Evolutionary conservation across 2,888 invertebrate species (phyloP).

Genomic region (Linnaemya vulpina): DNA sequence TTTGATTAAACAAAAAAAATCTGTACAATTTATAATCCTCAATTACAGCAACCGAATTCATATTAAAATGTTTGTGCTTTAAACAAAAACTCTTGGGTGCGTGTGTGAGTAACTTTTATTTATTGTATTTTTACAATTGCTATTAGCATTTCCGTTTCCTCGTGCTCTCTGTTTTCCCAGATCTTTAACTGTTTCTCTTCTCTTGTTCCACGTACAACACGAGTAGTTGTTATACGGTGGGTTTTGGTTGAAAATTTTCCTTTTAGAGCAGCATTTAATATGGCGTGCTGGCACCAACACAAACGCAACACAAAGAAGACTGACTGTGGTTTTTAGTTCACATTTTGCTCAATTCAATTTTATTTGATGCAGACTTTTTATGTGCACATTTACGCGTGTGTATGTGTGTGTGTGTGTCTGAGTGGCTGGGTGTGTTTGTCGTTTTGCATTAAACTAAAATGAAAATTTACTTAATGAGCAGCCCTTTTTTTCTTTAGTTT

Average conservation of each 20-base stretch:
- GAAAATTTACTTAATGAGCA: conserved; percentile 67
- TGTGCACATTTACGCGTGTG: conserved; percentile 5
- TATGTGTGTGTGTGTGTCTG: not conserved
- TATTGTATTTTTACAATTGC: conserved; percentile 9
- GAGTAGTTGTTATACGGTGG: conserved; percentile 21
- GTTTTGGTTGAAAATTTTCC: conserved; percentile 62
- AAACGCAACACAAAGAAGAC: conserved; percentile 24
- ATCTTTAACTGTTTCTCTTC: not conserved
- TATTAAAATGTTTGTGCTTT: not conserved
- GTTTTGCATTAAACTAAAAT: conserved; percentile 55
- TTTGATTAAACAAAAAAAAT: not conserved
- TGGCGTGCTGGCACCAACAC: not conserved
- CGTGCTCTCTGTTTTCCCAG: not conserved
- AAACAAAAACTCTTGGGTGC: conserved; percentile 27
- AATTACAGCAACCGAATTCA: not conserved
- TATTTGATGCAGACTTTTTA: not conserved
- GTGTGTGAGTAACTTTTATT: not conserved
- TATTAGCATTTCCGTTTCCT: conserved; percentile 37
- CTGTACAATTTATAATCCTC: not conserved
- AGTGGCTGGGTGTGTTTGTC: conserved; percentile 23
- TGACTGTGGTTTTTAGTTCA: conserved; percentile 45
- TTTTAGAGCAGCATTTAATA: conserved; percentile 62
- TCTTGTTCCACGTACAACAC: not conserved
- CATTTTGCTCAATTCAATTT: conserved; percentile 6
- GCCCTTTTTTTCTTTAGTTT: conserved; percentile 4